phyloP scores from a whole-genome alignment of 1,140 invertebrate genomes.

The Holotrichia oblita region DNA sequence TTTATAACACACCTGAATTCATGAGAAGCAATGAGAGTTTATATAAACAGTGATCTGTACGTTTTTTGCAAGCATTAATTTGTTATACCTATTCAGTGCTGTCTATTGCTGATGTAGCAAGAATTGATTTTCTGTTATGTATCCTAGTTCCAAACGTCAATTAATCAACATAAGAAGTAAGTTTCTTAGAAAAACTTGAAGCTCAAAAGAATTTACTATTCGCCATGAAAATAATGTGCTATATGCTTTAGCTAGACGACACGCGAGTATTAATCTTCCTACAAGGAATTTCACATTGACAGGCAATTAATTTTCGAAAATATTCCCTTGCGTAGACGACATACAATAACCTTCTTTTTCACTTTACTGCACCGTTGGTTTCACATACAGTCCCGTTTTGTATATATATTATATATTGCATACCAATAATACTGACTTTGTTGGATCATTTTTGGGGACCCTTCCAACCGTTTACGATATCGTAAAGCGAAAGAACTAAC shows the following conservation, averaged over 20 bases:
- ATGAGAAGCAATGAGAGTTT: too few relatives aligned
- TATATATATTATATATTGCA: conserved; percentile 8
- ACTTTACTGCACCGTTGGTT: neutral
- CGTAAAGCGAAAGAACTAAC: neutral
- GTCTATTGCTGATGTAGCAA: too few relatives aligned
- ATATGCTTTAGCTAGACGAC: conserved; percentile 5
- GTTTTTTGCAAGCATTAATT: too few relatives aligned
- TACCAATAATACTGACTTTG: neutral
- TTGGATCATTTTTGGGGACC: conserved; percentile 7
- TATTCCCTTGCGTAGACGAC: neutral
- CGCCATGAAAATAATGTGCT: neutral
- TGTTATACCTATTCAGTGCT: too few relatives aligned
- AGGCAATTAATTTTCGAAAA: neutral
- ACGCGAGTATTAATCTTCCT: neutral
- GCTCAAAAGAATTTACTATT: neutral
- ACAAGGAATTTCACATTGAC: neutral
- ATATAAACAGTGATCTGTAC: too few relatives aligned
- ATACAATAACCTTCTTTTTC: neutral
- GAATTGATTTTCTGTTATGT: too few relatives aligned
- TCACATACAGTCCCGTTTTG: neutral
- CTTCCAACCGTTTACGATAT: neutral
- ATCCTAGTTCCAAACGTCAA: neutral
- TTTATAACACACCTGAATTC: too few relatives aligned
- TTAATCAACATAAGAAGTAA: neutral
- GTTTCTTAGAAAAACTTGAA: neutral